These are phyloP conservation scores for Canis aureus DNA, from an alignment of 2,113 vertebrate genomes.

Conservation along the genomic window DNA sequence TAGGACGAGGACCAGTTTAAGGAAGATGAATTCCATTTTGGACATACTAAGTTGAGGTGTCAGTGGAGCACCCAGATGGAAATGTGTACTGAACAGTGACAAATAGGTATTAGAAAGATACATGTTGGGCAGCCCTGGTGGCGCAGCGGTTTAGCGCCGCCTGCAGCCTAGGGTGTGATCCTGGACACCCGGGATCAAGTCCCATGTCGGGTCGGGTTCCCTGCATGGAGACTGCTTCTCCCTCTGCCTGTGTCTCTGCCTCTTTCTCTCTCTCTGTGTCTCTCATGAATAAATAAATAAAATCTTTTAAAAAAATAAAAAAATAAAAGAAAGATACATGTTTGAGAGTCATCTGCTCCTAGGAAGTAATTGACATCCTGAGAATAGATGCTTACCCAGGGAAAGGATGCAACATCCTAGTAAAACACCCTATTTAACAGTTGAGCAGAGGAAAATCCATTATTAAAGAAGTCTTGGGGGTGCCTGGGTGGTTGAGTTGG, in stretches of 20 bases:
- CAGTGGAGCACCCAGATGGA: not conserved
- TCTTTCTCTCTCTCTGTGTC: no score
- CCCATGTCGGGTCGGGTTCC: no score
- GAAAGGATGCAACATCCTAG: not conserved
- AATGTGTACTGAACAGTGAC: not conserved
- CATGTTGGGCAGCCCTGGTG: not conserved
- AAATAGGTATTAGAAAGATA: not conserved
- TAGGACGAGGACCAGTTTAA: not conserved
- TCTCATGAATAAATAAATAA: no score
- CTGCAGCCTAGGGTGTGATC: no score
- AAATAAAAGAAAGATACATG: not conserved
- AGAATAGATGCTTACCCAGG: not conserved
- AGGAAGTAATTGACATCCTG: not conserved
- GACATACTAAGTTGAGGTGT: not conserved
- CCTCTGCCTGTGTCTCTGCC: no score
- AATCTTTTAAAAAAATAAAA: no score
- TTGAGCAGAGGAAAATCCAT: conserved; percentile 23
- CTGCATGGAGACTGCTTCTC: no score
- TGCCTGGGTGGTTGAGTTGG: no score
- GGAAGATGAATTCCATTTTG: not conserved
- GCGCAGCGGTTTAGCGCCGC: no score
- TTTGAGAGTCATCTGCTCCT: conserved; percentile 8
- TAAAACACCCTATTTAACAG: not conserved
- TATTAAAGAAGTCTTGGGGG: not conserved
- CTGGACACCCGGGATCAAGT: no score